These are phyloP conservation scores for Xestoiulus laeticollis DNA, from an alignment of 2,888 invertebrate genomes.

Conservation along the genomic window DNA sequence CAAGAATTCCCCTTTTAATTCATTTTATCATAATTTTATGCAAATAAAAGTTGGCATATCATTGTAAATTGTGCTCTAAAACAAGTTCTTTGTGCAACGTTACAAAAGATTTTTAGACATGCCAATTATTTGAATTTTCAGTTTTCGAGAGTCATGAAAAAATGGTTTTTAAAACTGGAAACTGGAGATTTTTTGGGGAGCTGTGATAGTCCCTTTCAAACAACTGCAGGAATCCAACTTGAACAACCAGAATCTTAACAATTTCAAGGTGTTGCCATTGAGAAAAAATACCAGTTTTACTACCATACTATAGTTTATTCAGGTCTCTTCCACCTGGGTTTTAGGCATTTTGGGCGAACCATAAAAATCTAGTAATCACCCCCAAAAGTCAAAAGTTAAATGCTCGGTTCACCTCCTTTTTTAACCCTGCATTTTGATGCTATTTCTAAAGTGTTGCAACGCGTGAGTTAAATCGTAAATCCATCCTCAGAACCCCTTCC, in stretches of 20 bases:
- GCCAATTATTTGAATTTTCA: no score
- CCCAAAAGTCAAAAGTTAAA: background rate
- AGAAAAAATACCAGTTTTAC: constrained; percentile 7
- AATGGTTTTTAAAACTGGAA: no score
- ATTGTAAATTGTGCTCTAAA: no score
- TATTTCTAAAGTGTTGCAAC: background rate
- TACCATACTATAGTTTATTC: no score
- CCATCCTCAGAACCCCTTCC: background rate
- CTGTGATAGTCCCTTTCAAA: no score
- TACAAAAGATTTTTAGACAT: no score
- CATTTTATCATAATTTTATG: no score
- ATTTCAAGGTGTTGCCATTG: constrained; percentile 8
- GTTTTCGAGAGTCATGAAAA: no score
- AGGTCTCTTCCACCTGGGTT: background rate
- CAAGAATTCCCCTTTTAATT: no score
- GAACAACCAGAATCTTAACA: background rate
- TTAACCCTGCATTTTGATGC: background rate
- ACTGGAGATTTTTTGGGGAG: no score
- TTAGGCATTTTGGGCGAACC: constrained; percentile 3
- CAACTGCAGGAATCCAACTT: background rate
- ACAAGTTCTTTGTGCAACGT: no score
- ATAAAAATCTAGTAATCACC: constrained; percentile 15
- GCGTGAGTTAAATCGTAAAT: background rate
- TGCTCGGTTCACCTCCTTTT: background rate
- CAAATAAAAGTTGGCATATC: no score